Evolutionary conservation across 2,113 vertebrate species (phyloP).

Genomic region (Stegostoma tigrinum): DNA sequence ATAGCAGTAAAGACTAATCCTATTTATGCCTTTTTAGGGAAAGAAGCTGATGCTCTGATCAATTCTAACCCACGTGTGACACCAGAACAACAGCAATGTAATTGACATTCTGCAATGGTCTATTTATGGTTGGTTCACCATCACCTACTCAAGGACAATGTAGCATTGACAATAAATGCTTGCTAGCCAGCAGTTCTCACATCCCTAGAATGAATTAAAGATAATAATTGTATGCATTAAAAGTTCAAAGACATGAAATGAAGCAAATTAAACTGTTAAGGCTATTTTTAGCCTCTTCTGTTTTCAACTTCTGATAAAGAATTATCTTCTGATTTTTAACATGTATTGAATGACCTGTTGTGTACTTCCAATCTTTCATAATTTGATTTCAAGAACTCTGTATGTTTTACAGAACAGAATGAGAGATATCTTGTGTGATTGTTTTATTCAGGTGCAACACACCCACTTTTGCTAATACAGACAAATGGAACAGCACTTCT

Average conservation of each 20-base stretch:
- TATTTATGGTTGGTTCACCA: neutral
- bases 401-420: neutral
- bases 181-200: neutral
- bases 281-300: neutral
- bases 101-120: neutral
- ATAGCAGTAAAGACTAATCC: neutral
- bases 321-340: neutral
- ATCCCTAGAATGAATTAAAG: neutral
- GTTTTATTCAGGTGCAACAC: neutral
- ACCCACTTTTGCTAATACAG: neutral
- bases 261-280: neutral
- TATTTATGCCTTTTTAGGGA: neutral
- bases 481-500: neutral
- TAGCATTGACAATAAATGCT: neutral
- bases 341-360: neutral
- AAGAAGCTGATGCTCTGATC: neutral
- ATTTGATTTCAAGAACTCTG: neutral
- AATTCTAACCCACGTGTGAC: neutral
- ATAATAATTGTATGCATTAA: neutral
- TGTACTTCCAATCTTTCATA: neutral
- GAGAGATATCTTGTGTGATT: neutral
- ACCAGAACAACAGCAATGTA: neutral
- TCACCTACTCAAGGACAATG: neutral
- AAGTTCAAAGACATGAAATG: neutral
- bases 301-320: neutral